phyloP scores from a whole-genome alignment of 2,888 invertebrate species.

The Caenorhabditis macrosperma region DNA sequence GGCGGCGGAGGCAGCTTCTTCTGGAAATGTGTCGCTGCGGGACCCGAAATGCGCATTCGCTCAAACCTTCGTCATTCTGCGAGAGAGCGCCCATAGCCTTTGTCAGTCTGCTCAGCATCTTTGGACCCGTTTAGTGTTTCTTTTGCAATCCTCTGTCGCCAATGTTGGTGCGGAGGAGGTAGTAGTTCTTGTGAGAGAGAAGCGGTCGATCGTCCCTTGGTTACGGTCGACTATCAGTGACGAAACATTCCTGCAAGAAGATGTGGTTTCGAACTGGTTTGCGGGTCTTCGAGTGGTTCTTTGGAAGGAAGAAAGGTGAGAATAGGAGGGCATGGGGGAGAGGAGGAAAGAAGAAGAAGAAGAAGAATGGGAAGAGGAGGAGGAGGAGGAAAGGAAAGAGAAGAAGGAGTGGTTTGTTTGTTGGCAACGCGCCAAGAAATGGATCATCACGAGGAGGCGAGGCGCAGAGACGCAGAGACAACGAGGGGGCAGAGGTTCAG shows the following conservation, averaged over 20 bases:
- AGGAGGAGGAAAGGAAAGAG: slow-evolving; percentile 6
- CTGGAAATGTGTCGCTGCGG: background rate
- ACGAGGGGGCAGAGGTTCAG: slow-evolving; percentile 32
- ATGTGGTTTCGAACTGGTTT: background rate
- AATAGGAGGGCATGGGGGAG: background rate
- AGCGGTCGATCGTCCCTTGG: background rate
- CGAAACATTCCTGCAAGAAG: slow-evolving; percentile 43
- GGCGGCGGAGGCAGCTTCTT: background rate
- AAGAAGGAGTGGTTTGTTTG: slow-evolving; percentile 55
- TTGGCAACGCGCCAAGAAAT: slow-evolving; percentile 58
- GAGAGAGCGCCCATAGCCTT: slow-evolving; percentile 59
- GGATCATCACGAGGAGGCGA: slow-evolving; percentile 51
- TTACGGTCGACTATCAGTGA: slow-evolving; percentile 10
- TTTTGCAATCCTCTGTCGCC: slow-evolving; percentile 3
- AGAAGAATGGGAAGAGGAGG: background rate
- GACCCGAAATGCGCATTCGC: background rate
- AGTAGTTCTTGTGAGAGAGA: background rate
- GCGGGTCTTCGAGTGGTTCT: background rate
- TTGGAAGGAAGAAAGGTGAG: slow-evolving; percentile 4
- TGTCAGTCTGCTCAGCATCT: slow-evolving; percentile 56
- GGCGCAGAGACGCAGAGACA: slow-evolving; percentile 16
- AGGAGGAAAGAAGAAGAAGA: background rate
- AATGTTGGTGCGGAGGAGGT: background rate
- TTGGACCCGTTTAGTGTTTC: slow-evolving; percentile 2
- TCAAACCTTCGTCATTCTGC: slow-evolving; percentile 45